Percentiles rank a stretch among this genome's conserved stretches.
Conservation (phyloP, 2,113 vertebrate species). For the Rhagologus leucostigma region DNA sequence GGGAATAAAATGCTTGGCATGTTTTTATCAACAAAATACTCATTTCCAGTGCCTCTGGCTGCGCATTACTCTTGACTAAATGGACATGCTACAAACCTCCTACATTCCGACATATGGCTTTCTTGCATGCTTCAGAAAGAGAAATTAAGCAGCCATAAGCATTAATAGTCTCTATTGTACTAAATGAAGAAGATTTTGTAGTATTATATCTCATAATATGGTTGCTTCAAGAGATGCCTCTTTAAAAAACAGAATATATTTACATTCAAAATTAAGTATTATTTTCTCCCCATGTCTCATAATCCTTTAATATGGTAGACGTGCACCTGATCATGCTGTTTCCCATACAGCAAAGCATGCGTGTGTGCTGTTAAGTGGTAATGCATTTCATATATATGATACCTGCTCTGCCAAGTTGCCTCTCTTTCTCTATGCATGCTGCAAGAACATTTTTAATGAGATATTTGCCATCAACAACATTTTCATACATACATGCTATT, state of each 20-base stretch:
- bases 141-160: constrained; percentile 12
- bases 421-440: background rate
- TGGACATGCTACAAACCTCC: constrained; percentile 28
- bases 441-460: background rate
- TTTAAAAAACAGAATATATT: constrained; percentile 14
- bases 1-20: background rate
- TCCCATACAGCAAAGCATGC: background rate
- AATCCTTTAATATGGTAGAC: background rate
- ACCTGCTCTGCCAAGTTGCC: background rate
- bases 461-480: background rate
- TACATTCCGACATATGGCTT: constrained; percentile 12
- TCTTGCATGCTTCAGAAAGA: background rate
- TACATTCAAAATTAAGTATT: constrained; percentile 8
- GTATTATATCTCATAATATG: background rate
- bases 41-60: constrained; percentile 12
- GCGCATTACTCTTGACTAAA: constrained; percentile 37
- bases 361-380: background rate
- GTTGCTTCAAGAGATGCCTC: background rate
- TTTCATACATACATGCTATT: background rate
- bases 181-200: constrained; percentile 14
- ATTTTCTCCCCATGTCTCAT: constrained; percentile 6
- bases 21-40: constrained; percentile 25
- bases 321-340: background rate
- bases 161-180: background rate
- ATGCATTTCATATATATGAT: background rate